Evolutionary conservation across 2,888 invertebrate genomes (phyloP).

Genomic region (Epinotia bilunana): DNA sequence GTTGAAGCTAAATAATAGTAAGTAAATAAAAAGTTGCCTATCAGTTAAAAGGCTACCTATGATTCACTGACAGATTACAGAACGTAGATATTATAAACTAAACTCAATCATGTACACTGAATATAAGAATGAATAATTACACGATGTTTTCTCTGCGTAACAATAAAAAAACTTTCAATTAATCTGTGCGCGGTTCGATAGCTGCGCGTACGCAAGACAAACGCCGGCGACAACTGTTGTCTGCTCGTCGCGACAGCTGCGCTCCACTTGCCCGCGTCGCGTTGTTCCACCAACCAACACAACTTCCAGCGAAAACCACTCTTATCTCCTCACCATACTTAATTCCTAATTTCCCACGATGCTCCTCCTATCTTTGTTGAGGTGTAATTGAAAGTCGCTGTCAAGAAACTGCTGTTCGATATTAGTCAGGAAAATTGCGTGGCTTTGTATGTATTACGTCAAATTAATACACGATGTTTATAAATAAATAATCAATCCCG

Average conservation of each 20-base stretch:
- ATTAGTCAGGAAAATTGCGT: constrained; percentile 71
- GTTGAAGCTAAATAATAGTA: too few relatives aligned
- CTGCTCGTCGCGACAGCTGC: constrained; percentile 81
- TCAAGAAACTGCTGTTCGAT: constrained; percentile 68
- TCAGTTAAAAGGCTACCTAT: too few relatives aligned
- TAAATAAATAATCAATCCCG: constrained; percentile 61
- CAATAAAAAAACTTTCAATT: constrained; percentile 42
- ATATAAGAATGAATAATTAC: constrained; percentile 41
- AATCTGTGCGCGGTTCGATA: constrained; percentile 45
- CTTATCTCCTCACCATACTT: constrained; percentile 54
- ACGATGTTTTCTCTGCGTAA: constrained; percentile 27
- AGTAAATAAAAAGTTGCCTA: too few relatives aligned
- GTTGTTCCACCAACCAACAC: constrained; percentile 47
- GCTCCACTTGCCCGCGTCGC: constrained; percentile 66
- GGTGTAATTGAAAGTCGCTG: constrained; percentile 71
- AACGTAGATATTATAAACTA: constrained; percentile 5
- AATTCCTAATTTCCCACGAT: constrained; percentile 53
- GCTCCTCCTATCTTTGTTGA: constrained; percentile 51
- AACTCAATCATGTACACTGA: constrained; percentile 2
- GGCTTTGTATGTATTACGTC: constrained; percentile 63
- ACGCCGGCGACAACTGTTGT: constrained; percentile 81
- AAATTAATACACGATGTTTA: constrained; percentile 66
- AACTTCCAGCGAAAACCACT: constrained; percentile 53
- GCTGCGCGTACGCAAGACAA: constrained; percentile 70
- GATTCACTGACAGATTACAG: not conserved